Conservation (phyloP, 2,888 invertebrate genomes). For the Brachylomia viminalis region DNA sequence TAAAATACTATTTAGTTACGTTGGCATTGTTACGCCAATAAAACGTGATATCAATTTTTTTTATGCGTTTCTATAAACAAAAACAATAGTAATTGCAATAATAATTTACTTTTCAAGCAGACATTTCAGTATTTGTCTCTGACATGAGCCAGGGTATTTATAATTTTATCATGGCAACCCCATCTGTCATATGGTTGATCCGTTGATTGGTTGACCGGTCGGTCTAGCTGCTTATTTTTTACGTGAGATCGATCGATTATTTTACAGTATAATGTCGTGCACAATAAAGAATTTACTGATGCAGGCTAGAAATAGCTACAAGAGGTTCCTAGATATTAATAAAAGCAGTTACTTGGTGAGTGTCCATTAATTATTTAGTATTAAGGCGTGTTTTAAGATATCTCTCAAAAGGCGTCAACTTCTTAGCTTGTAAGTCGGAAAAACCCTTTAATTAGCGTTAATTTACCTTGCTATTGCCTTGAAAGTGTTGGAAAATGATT, state of each 20-base stretch:
- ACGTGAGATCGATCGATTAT: slow-evolving; percentile 43
- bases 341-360: slow-evolving; percentile 79
- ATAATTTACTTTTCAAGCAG: not conserved
- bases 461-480: slow-evolving; percentile 39
- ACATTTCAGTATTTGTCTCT: no score
- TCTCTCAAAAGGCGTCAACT: not conserved
- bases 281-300: slow-evolving; percentile 81
- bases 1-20: not conserved
- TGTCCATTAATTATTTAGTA: slow-evolving; percentile 60
- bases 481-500: slow-evolving; percentile 20
- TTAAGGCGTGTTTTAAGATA: slow-evolving; percentile 1
- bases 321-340: slow-evolving; percentile 76
- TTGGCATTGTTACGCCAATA: not conserved
- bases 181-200: slow-evolving; percentile 43
- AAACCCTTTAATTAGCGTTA: slow-evolving; percentile 35
- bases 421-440: not conserved
- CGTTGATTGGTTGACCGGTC: slow-evolving; percentile 15
- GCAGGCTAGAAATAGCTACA: slow-evolving; percentile 78
- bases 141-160: slow-evolving; percentile 2
- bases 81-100: not conserved
- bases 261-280: slow-evolving; percentile 76
- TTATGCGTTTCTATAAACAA: not conserved
- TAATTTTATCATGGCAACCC: slow-evolving; percentile 50
- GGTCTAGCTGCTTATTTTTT: slow-evolving; percentile 24
- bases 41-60: not conserved